Base-by-base conservation (phyloP, 2,113 vertebrate genomes). In the Alaudala cheleensis region DNA sequence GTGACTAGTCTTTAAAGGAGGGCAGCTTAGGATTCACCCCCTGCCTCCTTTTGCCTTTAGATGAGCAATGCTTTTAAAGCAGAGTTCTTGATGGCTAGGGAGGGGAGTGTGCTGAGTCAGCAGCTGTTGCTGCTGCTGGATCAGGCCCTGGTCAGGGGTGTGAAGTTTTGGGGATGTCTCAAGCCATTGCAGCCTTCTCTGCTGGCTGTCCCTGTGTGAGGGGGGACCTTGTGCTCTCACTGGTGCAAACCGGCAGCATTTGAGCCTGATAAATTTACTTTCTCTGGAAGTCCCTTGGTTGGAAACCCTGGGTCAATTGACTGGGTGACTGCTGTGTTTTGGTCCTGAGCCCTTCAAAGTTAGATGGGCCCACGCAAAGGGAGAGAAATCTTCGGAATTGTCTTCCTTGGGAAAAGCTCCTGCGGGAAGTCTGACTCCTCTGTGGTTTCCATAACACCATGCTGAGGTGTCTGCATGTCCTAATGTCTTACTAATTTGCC, bases 401-500 rank as follows among this genome's bases (percentile, higher is more conserved):
- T 80, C 88, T 81, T 92, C 56, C 51, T 64, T 81, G 31, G 76
- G 72, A 91, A 90, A 49, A 84, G 29, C n/a, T 92, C 71, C 82
- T 49, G 44, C 67, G 92, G 90, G 92, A 92, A 89, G 49, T 62
- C 89, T 95, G 90, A 88, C 82, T 94, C 47, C 69, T 88, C 44
- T 90, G 88, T 74, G 88, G 88, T 94, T 96, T 95, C 79, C 69
- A 77, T 93, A 96, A 96, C 82, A 64, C 57, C 90, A 84, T 4
- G 26, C 57, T 86, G 93, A 96, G 90, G 92, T 93, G 79, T 90
- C 85, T 93, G 72, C 1, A 1, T 11, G 14, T 96, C 85, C 80
- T 84, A 70, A 83, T 91, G 87, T 95, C 90, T 87, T 95, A 95
- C 85, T 96, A 93, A 95, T 96, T 95, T 94, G 88, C 74, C 82